Conservation (phyloP, 2,113 vertebrate species). For the Stictonetta naevosa region DNA sequence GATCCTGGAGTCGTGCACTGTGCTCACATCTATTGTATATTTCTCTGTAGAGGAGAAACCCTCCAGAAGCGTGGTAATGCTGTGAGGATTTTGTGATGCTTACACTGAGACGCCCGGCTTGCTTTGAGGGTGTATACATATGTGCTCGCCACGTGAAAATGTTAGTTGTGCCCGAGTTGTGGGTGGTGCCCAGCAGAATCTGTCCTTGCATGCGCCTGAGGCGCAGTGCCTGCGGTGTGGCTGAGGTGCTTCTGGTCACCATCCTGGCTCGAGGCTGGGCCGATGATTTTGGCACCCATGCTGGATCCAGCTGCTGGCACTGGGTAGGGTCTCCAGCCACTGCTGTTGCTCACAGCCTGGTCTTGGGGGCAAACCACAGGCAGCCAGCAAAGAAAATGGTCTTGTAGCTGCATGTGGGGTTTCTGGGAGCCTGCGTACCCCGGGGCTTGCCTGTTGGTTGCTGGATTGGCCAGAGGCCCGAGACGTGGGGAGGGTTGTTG, state of each 20-base stretch:
- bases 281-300: not conserved
- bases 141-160: not conserved
- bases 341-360: accelerated
- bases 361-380: not conserved
- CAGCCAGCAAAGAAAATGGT: not conserved
- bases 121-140: not conserved
- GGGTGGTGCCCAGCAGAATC: not conserved
- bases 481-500: not conserved
- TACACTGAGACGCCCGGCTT: not conserved
- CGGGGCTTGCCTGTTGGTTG: not conserved
- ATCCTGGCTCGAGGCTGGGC: not conserved
- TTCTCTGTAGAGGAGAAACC: not conserved
- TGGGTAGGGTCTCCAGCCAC: accelerated
- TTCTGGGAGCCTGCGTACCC: not conserved
- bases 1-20: accelerated
- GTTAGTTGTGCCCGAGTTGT: not conserved
- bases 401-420: not conserved
- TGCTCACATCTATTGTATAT: not conserved
- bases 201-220: not conserved
- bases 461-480: not conserved
- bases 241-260: not conserved
- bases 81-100: not conserved
- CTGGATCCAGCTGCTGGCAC: accelerated
- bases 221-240: not conserved
- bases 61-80: not conserved